Conservation (phyloP, 2,113 vertebrate genomes). For the Alouatta palliata region DNA sequence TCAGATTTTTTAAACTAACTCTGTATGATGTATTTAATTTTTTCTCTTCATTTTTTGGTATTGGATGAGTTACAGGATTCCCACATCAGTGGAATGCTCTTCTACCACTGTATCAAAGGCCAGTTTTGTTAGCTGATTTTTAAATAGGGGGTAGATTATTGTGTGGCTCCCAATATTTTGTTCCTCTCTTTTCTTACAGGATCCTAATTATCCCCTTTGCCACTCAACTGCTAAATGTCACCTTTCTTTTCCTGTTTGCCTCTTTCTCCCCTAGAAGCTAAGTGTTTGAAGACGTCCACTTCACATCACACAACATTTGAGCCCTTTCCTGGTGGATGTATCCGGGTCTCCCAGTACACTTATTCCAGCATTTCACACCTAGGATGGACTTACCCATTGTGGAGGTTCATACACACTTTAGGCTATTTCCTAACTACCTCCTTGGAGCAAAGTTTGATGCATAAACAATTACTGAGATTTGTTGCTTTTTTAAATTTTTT, state of each 20-base stretch:
- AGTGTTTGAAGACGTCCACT: background rate
- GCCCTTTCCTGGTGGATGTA: background rate
- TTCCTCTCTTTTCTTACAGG: background rate
- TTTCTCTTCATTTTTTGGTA: background rate
- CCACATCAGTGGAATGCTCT: background rate
- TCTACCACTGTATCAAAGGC: background rate
- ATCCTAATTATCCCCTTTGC: background rate
- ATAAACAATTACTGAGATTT: background rate
- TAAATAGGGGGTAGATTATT: background rate
- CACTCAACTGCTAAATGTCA: background rate
- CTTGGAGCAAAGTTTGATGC: background rate
- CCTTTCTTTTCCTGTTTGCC: background rate
- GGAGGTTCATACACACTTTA: background rate
- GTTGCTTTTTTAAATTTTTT: background rate
- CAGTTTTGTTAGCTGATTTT: background rate
- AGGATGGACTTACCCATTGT: background rate
- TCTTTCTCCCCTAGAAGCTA: background rate
- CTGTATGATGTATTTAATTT: background rate
- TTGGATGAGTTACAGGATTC: background rate
- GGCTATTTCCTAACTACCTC: background rate
- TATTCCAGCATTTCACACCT: background rate
- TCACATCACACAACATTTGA: background rate
- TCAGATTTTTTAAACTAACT: background rate
- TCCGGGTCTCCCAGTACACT: background rate
- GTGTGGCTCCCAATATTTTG: background rate